phyloP scores from a whole-genome alignment of 2,113 vertebrate genomes.

The Helogale parvula region DNA sequence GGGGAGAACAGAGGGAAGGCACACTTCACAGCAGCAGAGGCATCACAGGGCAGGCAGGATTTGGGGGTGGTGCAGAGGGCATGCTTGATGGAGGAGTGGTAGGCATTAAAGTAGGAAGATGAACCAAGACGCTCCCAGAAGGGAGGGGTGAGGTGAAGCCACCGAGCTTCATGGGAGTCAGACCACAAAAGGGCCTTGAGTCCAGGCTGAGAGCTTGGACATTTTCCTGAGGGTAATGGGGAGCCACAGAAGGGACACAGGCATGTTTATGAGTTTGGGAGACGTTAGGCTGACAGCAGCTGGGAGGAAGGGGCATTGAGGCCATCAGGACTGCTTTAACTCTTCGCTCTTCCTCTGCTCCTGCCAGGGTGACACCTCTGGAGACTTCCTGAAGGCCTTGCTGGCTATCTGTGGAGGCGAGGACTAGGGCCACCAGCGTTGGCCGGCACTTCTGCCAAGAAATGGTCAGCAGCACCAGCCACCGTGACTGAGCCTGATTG shows the following conservation, averaged over 20 bases:
- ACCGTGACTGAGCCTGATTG: constrained; percentile 48
- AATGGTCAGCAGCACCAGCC: not conserved
- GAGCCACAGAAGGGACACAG: not conserved
- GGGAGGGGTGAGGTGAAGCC: not conserved
- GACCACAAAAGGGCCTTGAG: not conserved
- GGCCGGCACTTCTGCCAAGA: constrained; percentile 59
- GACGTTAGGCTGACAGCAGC: not conserved
- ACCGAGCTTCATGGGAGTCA: not conserved
- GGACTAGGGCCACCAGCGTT: constrained; percentile 87
- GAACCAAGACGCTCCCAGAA: not conserved
- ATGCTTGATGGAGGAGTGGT: too few species aligned
- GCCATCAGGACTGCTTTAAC: not conserved
- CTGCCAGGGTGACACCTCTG: constrained; percentile 95
- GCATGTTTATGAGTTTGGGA: too few species aligned
- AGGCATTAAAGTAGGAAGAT: not conserved
- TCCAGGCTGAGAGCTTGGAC: not conserved
- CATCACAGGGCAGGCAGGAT: not conserved
- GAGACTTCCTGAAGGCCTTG: constrained; percentile 95
- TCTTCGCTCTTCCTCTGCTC: constrained; percentile 48
- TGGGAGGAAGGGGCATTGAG: not conserved
- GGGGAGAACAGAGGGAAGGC: not conserved
- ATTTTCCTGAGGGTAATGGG: not conserved
- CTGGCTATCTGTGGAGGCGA: constrained; percentile 94
- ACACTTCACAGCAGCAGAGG: not conserved
- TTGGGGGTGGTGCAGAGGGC: not conserved